Evolutionary conservation across 2,888 invertebrate species (phyloP).

Genomic region (Euplagia quadripunctaria): DNA sequence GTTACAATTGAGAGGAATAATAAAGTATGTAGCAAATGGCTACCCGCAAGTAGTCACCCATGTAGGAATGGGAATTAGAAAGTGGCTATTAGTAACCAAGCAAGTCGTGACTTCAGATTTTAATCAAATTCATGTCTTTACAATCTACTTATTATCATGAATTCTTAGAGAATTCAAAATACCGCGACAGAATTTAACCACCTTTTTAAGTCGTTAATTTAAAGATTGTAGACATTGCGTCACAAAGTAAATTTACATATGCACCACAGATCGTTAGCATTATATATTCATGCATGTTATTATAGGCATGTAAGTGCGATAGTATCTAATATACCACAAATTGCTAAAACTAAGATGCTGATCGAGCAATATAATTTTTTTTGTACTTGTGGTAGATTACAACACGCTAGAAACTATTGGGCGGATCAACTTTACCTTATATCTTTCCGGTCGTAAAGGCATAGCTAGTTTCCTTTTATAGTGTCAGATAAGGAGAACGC

Average conservation of each 20-base stretch:
- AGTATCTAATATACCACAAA: background rate
- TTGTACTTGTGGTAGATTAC: background rate
- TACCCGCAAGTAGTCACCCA: slow-evolving; percentile 15
- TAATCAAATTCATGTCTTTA: slow-evolving; percentile 56
- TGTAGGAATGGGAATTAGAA: slow-evolving; percentile 60
- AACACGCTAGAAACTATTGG: slow-evolving; percentile 1
- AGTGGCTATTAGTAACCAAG: slow-evolving; percentile 57
- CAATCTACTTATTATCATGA: slow-evolving; percentile 46
- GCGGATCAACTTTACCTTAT: slow-evolving; percentile 52
- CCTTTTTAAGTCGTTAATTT: slow-evolving; percentile 12
- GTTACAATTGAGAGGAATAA: background rate
- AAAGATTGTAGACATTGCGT: background rate
- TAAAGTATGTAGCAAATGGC: slow-evolving; percentile 1
- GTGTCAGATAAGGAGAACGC: slow-evolving; percentile 75
- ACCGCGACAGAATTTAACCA: slow-evolving; percentile 7
- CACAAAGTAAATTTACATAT: background rate
- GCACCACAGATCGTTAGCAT: background rate
- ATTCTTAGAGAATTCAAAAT: slow-evolving; percentile 37
- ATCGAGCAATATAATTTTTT: background rate
- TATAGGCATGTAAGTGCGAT: background rate
- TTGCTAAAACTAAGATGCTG: background rate
- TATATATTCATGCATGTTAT: background rate
- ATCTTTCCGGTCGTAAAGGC: slow-evolving; percentile 76
- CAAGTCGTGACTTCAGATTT: slow-evolving; percentile 64
- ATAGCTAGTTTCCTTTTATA: slow-evolving; percentile 83